phyloP scores from a whole-genome alignment of 2,888 invertebrate species.

The Parasteatoda lunata region DNA sequence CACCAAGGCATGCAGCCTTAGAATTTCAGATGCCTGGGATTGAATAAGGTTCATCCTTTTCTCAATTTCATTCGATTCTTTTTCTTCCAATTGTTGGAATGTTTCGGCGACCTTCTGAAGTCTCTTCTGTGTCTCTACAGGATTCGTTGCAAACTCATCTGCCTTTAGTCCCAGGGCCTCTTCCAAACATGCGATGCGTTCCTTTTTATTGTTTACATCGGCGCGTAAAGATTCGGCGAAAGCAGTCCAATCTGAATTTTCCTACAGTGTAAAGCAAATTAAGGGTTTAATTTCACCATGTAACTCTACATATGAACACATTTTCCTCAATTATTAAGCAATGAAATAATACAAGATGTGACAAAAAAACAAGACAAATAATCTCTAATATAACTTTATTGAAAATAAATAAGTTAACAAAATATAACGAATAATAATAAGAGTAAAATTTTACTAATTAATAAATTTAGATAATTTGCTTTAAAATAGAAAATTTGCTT shows the following conservation, averaged over 20 bases:
- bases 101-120: not conserved
- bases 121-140: not conserved
- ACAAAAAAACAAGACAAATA: too few relatives aligned
- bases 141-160: not conserved
- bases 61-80: not conserved
- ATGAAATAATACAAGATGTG: too few relatives aligned
- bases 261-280: not conserved
- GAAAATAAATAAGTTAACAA: too few relatives aligned
- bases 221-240: not conserved
- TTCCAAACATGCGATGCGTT: not conserved
- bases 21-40: not conserved
- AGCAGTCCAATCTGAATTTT: not conserved
- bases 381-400: too few relatives aligned
- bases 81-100: not conserved
- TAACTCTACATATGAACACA: too few relatives aligned
- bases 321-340: too few relatives aligned
- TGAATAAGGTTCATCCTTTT: not conserved
- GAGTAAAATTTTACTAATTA: too few relatives aligned
- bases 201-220: not conserved
- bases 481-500: too few relatives aligned
- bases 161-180: not conserved
- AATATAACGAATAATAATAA: too few relatives aligned
- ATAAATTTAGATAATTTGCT: too few relatives aligned
- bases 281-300: not conserved
- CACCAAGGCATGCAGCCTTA: not conserved